phyloP scores from a whole-genome alignment of 2,113 vertebrate genomes.

The human region DNA sequence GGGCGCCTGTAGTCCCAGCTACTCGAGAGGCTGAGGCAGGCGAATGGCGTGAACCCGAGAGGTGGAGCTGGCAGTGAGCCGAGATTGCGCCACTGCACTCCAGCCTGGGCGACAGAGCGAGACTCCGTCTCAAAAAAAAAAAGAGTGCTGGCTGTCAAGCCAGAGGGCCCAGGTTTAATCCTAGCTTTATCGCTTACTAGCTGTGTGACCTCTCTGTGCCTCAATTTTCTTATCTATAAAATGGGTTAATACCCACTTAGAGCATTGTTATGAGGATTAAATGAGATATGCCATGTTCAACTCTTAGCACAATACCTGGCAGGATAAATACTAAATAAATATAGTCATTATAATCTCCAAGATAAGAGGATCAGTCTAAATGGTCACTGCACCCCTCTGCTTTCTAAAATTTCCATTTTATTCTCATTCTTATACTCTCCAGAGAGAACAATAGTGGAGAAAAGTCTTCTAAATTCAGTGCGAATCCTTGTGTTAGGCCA shows the following conservation, averaged over 20 bases:
- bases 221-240: not conserved
- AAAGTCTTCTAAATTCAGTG: not conserved
- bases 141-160: not conserved
- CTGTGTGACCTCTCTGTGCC: not conserved
- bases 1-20: too few relatives aligned
- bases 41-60: too few relatives aligned
- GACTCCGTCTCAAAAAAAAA: too few relatives aligned
- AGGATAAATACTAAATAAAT: not conserved
- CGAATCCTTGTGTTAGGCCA: not conserved
- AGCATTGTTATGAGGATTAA: not conserved
- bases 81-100: too few relatives aligned
- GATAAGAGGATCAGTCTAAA: not conserved
- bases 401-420: not conserved
- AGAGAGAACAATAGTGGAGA: not conserved
- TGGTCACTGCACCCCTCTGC: not conserved
- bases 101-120: too few relatives aligned
- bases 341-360: not conserved
- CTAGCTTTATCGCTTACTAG: not conserved
- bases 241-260: not conserved
- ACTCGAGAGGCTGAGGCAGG: too few relatives aligned
- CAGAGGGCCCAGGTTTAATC: not conserved
- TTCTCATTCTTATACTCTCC: not conserved
- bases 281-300: not conserved
- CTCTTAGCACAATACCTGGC: not conserved
- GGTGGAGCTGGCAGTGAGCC: too few relatives aligned